Percentiles rank a stretch among this genome's conserved stretches.
Evolutionary conservation across 2,797 vertebrate genomes (phyloP).

Genomic region (Premnoplex brunnescens): DNA sequence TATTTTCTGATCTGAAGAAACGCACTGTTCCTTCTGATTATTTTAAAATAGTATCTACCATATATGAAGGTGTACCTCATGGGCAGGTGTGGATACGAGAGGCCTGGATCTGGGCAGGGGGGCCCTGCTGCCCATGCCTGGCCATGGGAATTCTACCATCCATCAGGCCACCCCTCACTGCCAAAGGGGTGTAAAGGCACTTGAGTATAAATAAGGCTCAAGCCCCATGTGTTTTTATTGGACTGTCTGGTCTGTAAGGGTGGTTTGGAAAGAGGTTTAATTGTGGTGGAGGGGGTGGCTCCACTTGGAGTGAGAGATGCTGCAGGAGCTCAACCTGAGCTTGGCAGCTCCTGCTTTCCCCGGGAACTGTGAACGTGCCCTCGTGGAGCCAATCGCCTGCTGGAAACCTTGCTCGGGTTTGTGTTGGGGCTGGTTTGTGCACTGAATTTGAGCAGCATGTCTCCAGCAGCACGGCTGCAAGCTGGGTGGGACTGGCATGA

Average conservation of each 20-base stretch:
- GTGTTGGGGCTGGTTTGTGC: background rate
- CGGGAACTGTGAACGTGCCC: background rate
- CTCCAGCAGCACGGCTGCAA: background rate
- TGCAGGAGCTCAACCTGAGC: background rate
- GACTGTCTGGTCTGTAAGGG: background rate
- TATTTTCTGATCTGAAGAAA: background rate
- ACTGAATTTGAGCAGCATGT: background rate
- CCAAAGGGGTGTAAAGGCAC: background rate
- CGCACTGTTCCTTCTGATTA: background rate
- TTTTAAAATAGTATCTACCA: background rate
- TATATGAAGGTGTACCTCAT: background rate
- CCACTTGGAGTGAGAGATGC: background rate
- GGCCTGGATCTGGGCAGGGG: background rate
- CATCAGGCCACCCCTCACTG: background rate
- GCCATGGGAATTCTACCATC: background rate
- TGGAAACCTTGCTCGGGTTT: background rate
- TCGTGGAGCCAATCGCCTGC: background rate
- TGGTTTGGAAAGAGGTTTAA: background rate
- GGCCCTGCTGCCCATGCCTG: background rate
- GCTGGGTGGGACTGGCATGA: fast-evolving
- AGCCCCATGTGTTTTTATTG: background rate
- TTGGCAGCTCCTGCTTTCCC: background rate
- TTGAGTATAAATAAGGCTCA: background rate
- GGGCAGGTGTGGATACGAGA: fast-evolving
- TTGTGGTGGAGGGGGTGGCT: background rate